These are phyloP conservation scores for Pungitius pungitius DNA, from an alignment of 2,113 vertebrate species.

Conservation along the genomic window DNA sequence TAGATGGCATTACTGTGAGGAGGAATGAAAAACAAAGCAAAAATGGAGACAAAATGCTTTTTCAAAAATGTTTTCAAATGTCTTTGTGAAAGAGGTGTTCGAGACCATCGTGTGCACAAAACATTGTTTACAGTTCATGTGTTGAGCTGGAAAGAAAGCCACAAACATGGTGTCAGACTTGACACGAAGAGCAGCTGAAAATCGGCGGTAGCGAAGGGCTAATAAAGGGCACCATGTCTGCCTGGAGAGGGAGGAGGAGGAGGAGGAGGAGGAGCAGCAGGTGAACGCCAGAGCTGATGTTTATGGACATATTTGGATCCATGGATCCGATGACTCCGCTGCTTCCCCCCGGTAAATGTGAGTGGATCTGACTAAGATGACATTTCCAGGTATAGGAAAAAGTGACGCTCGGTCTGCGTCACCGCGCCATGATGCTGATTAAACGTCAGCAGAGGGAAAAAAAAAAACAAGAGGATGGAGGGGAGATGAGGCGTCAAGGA, in stretches of 20 bases:
- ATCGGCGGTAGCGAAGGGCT: background rate
- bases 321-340: constrained; percentile 2
- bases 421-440: constrained; percentile 19
- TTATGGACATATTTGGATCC: constrained; percentile 4
- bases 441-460: constrained; percentile 41
- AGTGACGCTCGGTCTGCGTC: constrained; percentile 40
- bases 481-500: constrained; percentile 18
- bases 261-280: constrained; percentile 13
- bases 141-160: background rate
- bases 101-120: background rate
- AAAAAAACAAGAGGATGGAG: constrained; percentile 38
- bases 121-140: background rate
- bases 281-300: constrained; percentile 17
- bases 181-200: background rate
- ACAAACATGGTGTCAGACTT: background rate
- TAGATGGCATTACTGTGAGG: background rate
- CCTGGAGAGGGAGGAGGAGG: background rate
- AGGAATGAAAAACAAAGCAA: background rate
- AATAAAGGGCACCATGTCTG: background rate
- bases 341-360: background rate
- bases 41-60: background rate
- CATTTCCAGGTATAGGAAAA: constrained; percentile 59
- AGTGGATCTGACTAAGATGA: constrained; percentile 54
- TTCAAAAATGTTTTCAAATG: background rate
- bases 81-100: background rate